Base-by-base conservation (phyloP, 2,888 invertebrate genomes). In the Mylabris sibirica region DNA sequence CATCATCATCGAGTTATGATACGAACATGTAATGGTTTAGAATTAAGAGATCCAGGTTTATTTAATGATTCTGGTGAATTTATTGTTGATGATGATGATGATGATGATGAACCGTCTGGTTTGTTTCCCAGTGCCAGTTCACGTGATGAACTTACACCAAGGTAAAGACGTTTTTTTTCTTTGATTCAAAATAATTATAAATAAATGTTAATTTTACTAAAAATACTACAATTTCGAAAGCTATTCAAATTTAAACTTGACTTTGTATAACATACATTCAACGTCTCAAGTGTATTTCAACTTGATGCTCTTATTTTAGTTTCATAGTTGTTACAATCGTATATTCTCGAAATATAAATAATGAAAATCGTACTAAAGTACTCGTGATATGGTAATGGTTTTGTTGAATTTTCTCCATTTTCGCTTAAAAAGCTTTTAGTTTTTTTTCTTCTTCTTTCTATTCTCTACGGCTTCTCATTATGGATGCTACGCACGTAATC, bases 21-120 rank as follows among this genome's bases (percentile, higher is more conserved):
- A 70, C 87, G 92, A 80, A 93, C 93, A 65, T 93, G 93, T 83
- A 93, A 93, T 81, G 93, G 93, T 69, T 87, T 92, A 73, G 93
- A 93, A 84, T 86, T 93, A 76, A 87, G 92, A 79, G 91, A 92
- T 74, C 77, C 81, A 3, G 83, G 79, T 34, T 71, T 82, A 14
- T 82, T 81, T 67, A 78, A 81, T n/a, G 84, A 83, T 73, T 75
- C 82, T 30, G 82, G 78, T 62, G 82, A 81, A 62, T 72, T 82
- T 12, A 80, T 74, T n/a, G 30, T 30, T 4, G 30, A 30, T 30
- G 30, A 30, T 8, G 81, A 84, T 59, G 87, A 88, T 4, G 30
- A 30, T 30, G 30, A 30, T 8, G 81, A 84, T 59, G 87, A 88
- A 68, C 85, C 87, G 67, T 84, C 87, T 73, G 87, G 86, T 71